phyloP scores from a whole-genome alignment of 2,888 invertebrate species.

The Philaethria dido region DNA sequence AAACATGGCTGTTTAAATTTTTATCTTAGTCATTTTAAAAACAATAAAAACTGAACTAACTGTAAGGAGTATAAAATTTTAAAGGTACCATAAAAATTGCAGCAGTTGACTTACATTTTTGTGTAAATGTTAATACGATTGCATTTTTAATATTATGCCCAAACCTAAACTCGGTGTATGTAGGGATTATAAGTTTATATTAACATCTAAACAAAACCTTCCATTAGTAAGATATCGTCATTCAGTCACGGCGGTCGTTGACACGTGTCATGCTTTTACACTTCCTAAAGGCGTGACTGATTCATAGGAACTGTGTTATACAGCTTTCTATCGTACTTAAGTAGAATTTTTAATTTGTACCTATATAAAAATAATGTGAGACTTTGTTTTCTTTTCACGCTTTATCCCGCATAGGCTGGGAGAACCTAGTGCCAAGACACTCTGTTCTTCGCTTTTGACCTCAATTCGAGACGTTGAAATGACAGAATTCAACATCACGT shows the following conservation, averaged over 20 bases:
- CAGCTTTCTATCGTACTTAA: constrained; percentile 31
- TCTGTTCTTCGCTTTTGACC: too few relatives aligned
- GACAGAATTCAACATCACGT: too few relatives aligned
- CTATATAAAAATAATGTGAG: neutral
- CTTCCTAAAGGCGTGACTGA: constrained; percentile 41
- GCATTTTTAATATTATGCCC: neutral
- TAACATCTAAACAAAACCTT: constrained; percentile 18
- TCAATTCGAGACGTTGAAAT: too few relatives aligned
- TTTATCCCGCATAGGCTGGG: too few relatives aligned
- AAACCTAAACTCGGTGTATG: neutral
- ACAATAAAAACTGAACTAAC: neutral
- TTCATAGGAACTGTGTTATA: constrained; percentile 27
- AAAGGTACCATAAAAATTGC: too few relatives aligned
- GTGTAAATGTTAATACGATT: neutral
- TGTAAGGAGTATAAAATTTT: neutral
- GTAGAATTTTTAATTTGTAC: constrained; percentile 4
- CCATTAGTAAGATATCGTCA: constrained; percentile 30
- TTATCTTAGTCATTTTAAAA: too few relatives aligned
- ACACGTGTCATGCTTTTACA: constrained; percentile 36
- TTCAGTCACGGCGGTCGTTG: constrained; percentile 36
- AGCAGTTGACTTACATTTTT: neutral
- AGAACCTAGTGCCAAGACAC: too few relatives aligned
- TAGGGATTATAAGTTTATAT: neutral
- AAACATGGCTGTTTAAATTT: neutral
- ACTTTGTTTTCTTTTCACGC: too few relatives aligned